Evolutionary conservation across 2,113 vertebrate species (phyloP).

Genomic region (Promerops cafer): DNA sequence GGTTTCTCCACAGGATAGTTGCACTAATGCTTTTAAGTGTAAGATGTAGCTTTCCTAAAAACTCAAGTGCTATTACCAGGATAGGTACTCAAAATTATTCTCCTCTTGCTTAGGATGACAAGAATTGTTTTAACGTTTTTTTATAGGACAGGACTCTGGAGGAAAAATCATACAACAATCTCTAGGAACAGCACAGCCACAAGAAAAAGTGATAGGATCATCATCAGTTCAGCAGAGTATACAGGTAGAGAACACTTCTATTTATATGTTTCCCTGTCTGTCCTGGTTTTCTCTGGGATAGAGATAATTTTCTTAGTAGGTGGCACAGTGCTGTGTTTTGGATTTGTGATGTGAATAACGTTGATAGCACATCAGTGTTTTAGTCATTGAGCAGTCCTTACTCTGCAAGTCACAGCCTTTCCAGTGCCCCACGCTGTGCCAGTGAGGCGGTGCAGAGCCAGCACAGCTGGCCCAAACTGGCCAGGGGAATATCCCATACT

Average conservation of each 20-base stretch:
- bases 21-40: background rate
- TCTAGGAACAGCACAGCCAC: slow-evolving; percentile 64
- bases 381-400: background rate
- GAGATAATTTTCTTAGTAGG: background rate
- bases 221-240: slow-evolving; percentile 63
- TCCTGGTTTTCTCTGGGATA: background rate
- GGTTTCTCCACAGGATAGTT: background rate
- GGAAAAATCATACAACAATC: slow-evolving; percentile 66
- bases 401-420: background rate
- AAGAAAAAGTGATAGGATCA: slow-evolving; percentile 69
- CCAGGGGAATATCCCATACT: background rate
- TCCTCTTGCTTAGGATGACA: background rate
- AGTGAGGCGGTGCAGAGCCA: background rate
- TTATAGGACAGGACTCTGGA: slow-evolving; percentile 74
- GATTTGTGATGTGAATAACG: background rate
- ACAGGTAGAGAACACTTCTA: slow-evolving; percentile 57
- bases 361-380: background rate
- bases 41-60: background rate
- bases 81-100: background rate
- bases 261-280: background rate
- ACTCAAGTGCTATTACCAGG: background rate
- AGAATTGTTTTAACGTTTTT: background rate
- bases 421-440: background rate
- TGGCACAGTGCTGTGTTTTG: background rate
- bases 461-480: background rate